These are phyloP conservation scores for Lepidurus apus DNA, from an alignment of 1,140 invertebrate species.

Conservation along the genomic window DNA sequence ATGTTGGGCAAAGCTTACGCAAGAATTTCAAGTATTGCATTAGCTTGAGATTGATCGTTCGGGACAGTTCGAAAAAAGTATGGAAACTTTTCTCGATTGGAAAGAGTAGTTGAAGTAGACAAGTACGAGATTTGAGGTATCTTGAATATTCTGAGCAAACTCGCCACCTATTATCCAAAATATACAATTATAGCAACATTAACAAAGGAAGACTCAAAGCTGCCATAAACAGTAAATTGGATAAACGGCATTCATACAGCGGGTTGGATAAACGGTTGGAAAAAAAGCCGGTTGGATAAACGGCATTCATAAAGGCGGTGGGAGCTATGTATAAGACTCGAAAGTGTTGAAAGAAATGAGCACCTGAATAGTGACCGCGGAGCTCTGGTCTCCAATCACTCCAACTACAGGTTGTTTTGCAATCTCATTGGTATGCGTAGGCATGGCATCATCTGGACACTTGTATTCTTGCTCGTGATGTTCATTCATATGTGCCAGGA, in stretches of 20 bases:
- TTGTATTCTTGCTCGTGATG: constrained; percentile 48
- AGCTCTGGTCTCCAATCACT: constrained; percentile 53
- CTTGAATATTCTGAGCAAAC: constrained; percentile 52
- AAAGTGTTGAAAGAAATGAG: constrained; percentile 30
- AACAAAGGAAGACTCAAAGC: neutral
- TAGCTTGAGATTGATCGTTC: constrained; percentile 54
- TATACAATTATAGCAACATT: neutral
- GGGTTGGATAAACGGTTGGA: no score
- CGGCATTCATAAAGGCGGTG: neutral
- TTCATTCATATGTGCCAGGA: constrained; percentile 49
- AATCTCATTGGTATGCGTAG: constrained; percentile 42
- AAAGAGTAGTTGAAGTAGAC: constrained; percentile 54
- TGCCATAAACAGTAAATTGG: neutral
- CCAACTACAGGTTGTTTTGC: constrained; percentile 49
- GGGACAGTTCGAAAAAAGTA: constrained; percentile 59
- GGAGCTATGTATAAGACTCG: neutral
- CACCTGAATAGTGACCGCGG: constrained; percentile 54
- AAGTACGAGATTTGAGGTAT: constrained; percentile 58
- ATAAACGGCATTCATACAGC: neutral
- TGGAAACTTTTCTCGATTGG: constrained; percentile 51
- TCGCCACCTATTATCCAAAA: constrained; percentile 49
- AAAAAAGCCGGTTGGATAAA: neutral
- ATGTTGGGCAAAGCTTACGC: constrained; percentile 43
- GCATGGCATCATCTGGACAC: constrained; percentile 47
- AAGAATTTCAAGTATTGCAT: constrained; percentile 55